Evolutionary conservation across 2,113 vertebrate species (phyloP), one percentile per base, ranked within the genome.

Genomic region (Chaetura pelagica): DNA sequence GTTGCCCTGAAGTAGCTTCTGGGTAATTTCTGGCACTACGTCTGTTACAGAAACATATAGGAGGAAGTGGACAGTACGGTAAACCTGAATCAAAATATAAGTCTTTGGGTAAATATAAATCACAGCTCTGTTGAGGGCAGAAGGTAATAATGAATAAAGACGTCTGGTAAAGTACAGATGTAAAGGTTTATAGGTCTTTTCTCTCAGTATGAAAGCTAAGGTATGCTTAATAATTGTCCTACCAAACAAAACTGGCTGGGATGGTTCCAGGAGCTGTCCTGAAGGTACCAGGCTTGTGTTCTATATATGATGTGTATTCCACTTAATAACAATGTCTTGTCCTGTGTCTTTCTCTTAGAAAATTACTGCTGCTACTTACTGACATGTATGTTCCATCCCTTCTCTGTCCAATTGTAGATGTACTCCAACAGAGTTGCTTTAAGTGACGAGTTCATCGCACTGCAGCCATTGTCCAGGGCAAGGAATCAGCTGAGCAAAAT

Each of bases 381-480:
- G 98, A 98, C 96, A 87, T 98, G 94, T 98, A 62, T 98, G 97
- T 98, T 98, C 98, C 98, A 97, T 97, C 97, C 97, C 97, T 98
- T 97, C 98, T 98, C 98, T 98, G 98, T 98, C 98, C 97, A 97
- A 94, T 98, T 98, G 96, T 99, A 99, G 99, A 99, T 99, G 98
- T 99, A 99, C 98, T 98, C 99, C 99, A 99, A 98, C 99, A 98
- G 98, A 95, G 99, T 99, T 96, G 99, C 98, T 97, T 99, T 99
- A 99, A 99, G 98, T 98, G 99, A 99, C 97, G 99, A 99, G 98
- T 99, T 99, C 99, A 99, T 99, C 99, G 99, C 99, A 98, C 99
- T 99, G 98, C 99, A 99, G 98, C 99, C 99, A 97, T 98, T 99
- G 97, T 99, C 99, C 98, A 99, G 99, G 99, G 99, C 99, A 98